Base-by-base conservation (phyloP, 2,797 vertebrate species). In the Tenualosa thibaudeaui region DNA sequence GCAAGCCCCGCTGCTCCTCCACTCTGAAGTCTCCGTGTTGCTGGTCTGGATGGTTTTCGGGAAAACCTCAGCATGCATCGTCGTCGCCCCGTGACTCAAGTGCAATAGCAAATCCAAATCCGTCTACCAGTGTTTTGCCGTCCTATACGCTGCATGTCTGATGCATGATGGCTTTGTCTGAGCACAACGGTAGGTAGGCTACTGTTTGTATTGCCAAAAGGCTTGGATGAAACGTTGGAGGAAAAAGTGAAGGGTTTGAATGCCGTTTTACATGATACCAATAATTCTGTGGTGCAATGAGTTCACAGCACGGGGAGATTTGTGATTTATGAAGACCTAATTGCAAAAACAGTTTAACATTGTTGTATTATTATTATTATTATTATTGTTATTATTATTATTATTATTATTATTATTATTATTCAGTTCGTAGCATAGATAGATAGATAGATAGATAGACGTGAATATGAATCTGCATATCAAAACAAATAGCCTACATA, bases 71-170 rank as follows among this genome's bases (percentile, higher is more conserved):
- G 71, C 71, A 46, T 19, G 71, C 71, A 78, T 78, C 37, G 71
- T 78, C 37, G 71, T 19, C 71, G 71, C 71, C 71, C 71, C 71
- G 71, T 78, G 71, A 78, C 71, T 43, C 40, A 5, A 78, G 71
- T 37, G 71, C 71, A 78, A 19, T 46, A 78, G 71, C 71, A 78
- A 78, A 78, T 78, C 71, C 71, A 78, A 78, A 78, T 78, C 71
- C 71, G 31, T 78, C 15, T 46, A 78, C 17, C 26, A 78, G 37
- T 78, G 71, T 78, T 78, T 78, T 46, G 71, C 71, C 40, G 46
- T 40, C 71, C 37, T 43, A 46, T 78, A 46, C 71, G 71, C 40
- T 78, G 40, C 60, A 60, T 15, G 43, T 40, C 40, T n/a, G 40
- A n/a, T 40, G 15, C 22, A 58, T 26, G 26, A 40, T 58, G 7